Percentiles rank a stretch among this genome's conserved stretches.
Conservation (phyloP, 1,140 invertebrate species). For the Lordiphosa clarofinis region DNA sequence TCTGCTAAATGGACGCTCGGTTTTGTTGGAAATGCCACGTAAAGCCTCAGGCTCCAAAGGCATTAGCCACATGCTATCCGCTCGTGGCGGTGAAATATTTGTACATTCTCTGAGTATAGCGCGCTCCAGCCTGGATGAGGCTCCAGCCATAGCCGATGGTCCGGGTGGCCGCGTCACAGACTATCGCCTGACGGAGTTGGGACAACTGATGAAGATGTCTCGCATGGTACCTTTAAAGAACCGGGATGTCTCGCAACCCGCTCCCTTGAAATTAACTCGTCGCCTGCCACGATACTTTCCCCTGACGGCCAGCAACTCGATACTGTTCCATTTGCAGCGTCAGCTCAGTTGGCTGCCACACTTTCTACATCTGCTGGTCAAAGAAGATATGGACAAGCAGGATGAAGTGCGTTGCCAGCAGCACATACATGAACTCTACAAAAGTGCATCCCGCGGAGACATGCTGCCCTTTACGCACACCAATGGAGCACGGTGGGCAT, state of each 20-base stretch:
- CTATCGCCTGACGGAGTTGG: conserved; percentile 93
- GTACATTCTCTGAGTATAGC: conserved; percentile 93
- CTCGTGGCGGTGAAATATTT: conserved; percentile 97
- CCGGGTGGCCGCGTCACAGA: conserved; percentile 95
- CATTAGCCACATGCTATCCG: conserved; percentile 94
- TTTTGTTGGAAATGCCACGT: conserved; percentile 95
- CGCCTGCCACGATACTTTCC: conserved; percentile 95
- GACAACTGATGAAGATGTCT: conserved; percentile 92
- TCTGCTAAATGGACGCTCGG: conserved; percentile 93
- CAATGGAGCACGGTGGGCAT: conserved; percentile 81
- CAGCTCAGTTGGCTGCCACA: conserved; percentile 92
- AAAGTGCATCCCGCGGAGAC: conserved; percentile 91
- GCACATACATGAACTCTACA: conserved; percentile 90
- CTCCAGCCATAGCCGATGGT: conserved; percentile 96
- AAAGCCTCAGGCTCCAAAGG: conserved; percentile 90
- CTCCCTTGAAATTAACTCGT: conserved; percentile 83
- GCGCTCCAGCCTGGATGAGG: conserved; percentile 94
- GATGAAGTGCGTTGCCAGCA: conserved; percentile 94
- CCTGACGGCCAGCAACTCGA: conserved; percentile 86
- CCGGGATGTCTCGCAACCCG: conserved; percentile 60
- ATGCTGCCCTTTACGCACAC: conserved; percentile 84
- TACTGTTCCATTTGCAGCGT: conserved; percentile 85
- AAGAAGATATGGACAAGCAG: conserved; percentile 90
- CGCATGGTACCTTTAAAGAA: conserved; percentile 86
- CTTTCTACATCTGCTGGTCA: conserved; percentile 89